phyloP scores from a whole-genome alignment of 2,113 vertebrate species.

The Gallinago media region DNA sequence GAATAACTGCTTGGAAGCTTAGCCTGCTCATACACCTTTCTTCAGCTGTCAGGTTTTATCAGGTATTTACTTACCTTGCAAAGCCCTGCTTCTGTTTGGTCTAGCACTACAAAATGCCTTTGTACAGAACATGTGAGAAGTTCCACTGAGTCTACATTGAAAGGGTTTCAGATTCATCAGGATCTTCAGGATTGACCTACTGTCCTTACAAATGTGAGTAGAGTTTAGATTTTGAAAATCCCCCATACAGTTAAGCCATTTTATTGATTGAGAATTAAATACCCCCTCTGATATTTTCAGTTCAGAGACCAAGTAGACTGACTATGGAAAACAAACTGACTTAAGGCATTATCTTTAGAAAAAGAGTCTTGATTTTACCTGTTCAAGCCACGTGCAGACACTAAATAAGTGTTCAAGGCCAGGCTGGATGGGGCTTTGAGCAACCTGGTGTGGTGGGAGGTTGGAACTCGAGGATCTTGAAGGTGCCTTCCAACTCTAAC shows the following conservation, averaged over 20 bases:
- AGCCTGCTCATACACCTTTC: not conserved
- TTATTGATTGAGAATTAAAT: not conserved
- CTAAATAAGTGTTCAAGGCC: not conserved
- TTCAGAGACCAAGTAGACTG: not conserved
- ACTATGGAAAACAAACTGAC: not conserved
- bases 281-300: not conserved
- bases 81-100: not conserved
- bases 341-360: not conserved
- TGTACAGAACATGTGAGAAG: not conserved
- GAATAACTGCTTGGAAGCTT: not conserved
- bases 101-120: not conserved
- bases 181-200: not conserved
- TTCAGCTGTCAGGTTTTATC: not conserved
- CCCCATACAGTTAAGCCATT: not conserved
- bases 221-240: not conserved
- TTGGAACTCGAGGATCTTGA: too few species aligned
- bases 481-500: too few species aligned
- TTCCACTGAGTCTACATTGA: not conserved
- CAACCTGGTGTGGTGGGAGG: too few species aligned
- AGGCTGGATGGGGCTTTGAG: too few species aligned
- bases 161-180: not conserved
- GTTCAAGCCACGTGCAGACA: not conserved
- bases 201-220: not conserved
- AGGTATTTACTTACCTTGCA: not conserved
- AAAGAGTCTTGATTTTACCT: not conserved